Base-by-base conservation (phyloP, 2,888 invertebrate genomes). In the Drosophila picticornis region DNA sequence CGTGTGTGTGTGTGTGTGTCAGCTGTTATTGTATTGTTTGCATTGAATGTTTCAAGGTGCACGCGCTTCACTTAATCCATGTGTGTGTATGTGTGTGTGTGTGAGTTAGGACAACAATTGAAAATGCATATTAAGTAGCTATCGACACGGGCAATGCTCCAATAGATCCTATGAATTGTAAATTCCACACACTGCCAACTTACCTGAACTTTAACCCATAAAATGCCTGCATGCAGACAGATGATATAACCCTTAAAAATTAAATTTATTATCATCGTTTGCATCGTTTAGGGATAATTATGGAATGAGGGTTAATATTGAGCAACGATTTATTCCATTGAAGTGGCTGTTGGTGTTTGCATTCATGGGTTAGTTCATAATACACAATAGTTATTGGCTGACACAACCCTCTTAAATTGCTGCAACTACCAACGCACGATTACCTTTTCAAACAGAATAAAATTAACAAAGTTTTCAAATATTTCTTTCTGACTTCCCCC, bases 51-150 rank as follows among this genome's bases (percentile, higher is more conserved):
- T 78, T 80, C 65, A 87, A 76, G 87, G 83, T 84, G 84, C 80
- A 84, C 80, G 75, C 80, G 80, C 80, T 81, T 80, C 80, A 78
- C 68, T 84, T 83, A 79, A 66, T 80, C 61, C 58, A 29, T 63
- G 19, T 58, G 52, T 48, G 10, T 50, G 11, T 51, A 6, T 27
- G n/a, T 60, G 27, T 65, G 11, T 58, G 27, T 55, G 9, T 25
- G 58, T 40, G 71, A 62, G 77, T 63, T 77, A 67, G 88, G 51
- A 77, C 69, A 77, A 77, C 83, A 77, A 85, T 77, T 80, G 86
- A 73, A 88, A 88, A 73, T 85, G 88, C 83, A 88, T 85, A 84
- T 74, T 85, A 88, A 83, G 74, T 80, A 84, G 86, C 59, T 62
- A 68, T 67, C 75, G 50, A 75, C 66, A 80, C 63, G 48, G 57